Conservation (phyloP, 2,888 invertebrate genomes). For the Acleris literana region DNA sequence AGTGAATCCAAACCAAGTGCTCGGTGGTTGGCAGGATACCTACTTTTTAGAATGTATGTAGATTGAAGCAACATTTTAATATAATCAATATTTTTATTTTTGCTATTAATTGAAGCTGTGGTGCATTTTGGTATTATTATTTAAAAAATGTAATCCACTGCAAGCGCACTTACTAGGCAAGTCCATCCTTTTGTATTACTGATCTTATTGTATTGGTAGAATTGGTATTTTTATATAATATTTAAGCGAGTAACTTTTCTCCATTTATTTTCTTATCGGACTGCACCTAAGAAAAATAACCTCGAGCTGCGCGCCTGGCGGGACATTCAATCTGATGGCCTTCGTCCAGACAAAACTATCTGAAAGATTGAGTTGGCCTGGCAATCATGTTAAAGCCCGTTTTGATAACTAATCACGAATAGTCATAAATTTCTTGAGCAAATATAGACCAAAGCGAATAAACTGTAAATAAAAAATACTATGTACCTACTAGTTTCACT, state of each 20-base stretch:
- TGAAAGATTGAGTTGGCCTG: not conserved
- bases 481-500: not conserved
- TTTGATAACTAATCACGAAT: not conserved
- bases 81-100: too few relatives aligned
- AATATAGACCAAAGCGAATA: too few relatives aligned
- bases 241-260: not conserved
- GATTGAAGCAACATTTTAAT: too few relatives aligned
- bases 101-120: too few relatives aligned
- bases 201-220: too few relatives aligned
- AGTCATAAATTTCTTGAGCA: not conserved
- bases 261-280: not conserved
- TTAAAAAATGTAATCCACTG: too few relatives aligned
- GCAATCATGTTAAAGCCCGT: not conserved
- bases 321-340: not conserved
- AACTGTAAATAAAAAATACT: not conserved
- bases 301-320: not conserved
- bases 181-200: too few relatives aligned
- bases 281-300: not conserved
- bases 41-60: too few relatives aligned
- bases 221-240: not conserved
- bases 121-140: too few relatives aligned
- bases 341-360: not conserved
- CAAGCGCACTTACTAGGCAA: too few relatives aligned
- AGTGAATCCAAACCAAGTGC: conserved; percentile 49
- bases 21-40: too few relatives aligned